Evolutionary conservation across 1,140 invertebrate species (phyloP), one percentile per base, ranked within the genome.

Genomic region (Drosophila baimaii): DNA sequence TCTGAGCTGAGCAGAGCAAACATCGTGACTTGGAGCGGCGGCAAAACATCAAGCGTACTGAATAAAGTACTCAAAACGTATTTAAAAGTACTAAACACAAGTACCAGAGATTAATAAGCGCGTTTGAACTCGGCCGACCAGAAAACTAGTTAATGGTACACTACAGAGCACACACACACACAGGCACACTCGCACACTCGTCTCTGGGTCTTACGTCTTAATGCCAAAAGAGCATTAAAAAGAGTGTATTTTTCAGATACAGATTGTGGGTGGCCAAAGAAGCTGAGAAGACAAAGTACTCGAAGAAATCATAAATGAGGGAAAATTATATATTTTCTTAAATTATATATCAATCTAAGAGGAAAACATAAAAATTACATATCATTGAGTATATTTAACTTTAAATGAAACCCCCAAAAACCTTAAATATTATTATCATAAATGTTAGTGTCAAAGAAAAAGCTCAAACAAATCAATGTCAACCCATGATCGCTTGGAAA

Each of bases 21-120:
- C 62, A 82, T 82, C 82, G 82, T 86, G 82, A 86, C 79, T 86
- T 69, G 77, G 63, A 84, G 79, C 68, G 90, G 78, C 85, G 83
- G 85, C 86, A 70, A 90, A 91, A 88, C 90, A 88, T 91, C 80
- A 91, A 91, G 80, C 59, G 65, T 77, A 82, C 86, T 88, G 80
- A 91, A 91, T 90, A 89, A 90, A 91, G 90, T 90, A 85, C 90
- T 91, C 85, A 91, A 91, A 88, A 90, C 80, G 77, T 91, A 86
- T 91, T 91, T 91, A 90, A 89, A 91, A 89, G 82, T 84, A 91
- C 81, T 89, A 91, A 91, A 88, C 77, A 81, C 90, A 90, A 91
- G 85, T 85, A 91, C 85, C 69, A 88, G 73, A 90, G 89, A 91
- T 91, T 91, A 91, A 91, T 91, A 91, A 91, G 81, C 76, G 85